Evolutionary conservation across 2,888 invertebrate species (phyloP), one percentile per base, ranked within the genome.

Genomic region (Stenichneumon culpator): DNA sequence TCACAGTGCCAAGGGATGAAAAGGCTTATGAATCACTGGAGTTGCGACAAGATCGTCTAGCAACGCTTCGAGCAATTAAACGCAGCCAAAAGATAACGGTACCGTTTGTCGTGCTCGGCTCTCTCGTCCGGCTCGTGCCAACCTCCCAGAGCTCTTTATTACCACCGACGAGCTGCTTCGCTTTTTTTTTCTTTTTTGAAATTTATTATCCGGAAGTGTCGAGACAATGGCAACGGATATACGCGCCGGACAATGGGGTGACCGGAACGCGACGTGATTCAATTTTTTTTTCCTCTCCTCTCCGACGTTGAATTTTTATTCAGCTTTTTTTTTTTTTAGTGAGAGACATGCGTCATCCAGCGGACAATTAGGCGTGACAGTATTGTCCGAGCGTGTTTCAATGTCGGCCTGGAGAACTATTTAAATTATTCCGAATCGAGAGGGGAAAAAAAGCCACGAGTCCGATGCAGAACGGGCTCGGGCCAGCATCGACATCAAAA

Each of bases 131-230:
- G 5, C 72, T 19, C 72, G 32, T 25, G 3, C 14, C 44, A 16
- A n/a, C 44, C n/a, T 25, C 19, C 5, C 9, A n/a, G 63, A 44
- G 63, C 73, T 44, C 47, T 57, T 83, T 77, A 77, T 44, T 44
- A 52, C 39, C 39, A 50, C 28, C 72, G 22, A 32, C 47, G 73
- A 36, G 72, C 14, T 81, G 39, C 39, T 39, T 39, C 39, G 39
- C 39, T 39, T 39, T 39, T 39, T 52, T 74, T 22, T 68, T 22
- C n/a, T 60, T 28, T 65, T 82, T 82, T 82, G 67, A 82, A 82
- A 84, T 84, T 84, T 82, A 84, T 84, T 72, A 82, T 85, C 85
- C 85, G 85, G 85, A 85, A 85, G 85, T 82, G 85, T 82, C 79
- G 82, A 70, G 70, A 85, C 85, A 85, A 85, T 85, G 85, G 79